Evolutionary conservation across 1,140 invertebrate species (phyloP).

Genomic region (Cotesia chilonis): DNA sequence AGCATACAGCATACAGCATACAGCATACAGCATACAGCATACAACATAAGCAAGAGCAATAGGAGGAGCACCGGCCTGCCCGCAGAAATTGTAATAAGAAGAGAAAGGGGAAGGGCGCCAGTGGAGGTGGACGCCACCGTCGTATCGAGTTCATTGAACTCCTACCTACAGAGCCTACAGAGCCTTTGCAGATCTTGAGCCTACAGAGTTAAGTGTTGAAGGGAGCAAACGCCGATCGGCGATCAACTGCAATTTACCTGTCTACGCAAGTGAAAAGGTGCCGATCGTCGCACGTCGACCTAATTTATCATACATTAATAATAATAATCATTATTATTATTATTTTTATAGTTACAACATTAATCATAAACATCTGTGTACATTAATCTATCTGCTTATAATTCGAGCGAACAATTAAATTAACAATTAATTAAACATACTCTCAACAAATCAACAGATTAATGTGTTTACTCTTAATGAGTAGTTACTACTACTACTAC

Average conservation of each 20-base stretch:
- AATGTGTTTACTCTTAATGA: too few relatives aligned
- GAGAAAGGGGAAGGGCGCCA: constrained; percentile 18
- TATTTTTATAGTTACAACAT: not conserved
- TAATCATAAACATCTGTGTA: not conserved
- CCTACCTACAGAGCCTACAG: not conserved
- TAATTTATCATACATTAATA: constrained; percentile 20
- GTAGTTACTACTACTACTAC: too few relatives aligned
- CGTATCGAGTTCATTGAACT: constrained; percentile 22
- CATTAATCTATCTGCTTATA: not conserved
- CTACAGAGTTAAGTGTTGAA: not conserved
- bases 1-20: not conserved
- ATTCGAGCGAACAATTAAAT: too few relatives aligned
- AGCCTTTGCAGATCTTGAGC: not conserved
- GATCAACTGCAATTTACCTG: not conserved
- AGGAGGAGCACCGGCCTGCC: not conserved
- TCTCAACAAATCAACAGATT: too few relatives aligned
- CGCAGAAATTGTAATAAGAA: constrained; percentile 13
- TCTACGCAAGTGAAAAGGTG: constrained; percentile 3
- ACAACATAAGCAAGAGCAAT: not conserved
- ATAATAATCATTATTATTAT: not conserved
- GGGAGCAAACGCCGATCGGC: constrained; percentile 6
- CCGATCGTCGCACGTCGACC: constrained; percentile 12
- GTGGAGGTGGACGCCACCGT: constrained; percentile 20
- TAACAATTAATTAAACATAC: too few relatives aligned
- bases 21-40: not conserved